These are phyloP conservation scores for Cacoxenus indagator DNA, from an alignment of 2,888 invertebrate genomes.

Conservation along the genomic window DNA sequence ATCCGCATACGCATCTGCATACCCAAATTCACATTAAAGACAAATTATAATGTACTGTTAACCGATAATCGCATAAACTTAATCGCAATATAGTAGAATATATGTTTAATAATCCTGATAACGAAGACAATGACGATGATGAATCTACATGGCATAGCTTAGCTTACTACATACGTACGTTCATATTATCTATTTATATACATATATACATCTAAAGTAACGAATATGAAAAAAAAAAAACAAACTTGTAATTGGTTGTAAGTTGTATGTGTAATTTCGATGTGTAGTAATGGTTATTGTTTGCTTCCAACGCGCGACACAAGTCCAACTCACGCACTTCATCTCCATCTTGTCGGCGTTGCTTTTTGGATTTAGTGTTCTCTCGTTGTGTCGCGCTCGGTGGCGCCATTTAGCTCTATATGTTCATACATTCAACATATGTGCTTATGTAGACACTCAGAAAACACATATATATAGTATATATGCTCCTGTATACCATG, in stretches of 20 bases:
- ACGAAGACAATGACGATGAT: constrained; percentile 28
- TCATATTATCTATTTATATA: too few relatives aligned
- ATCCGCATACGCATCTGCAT: not conserved
- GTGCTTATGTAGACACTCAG: too few relatives aligned
- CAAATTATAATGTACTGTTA: constrained; percentile 40
- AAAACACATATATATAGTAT: too few relatives aligned
- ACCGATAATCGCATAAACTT: constrained; percentile 44
- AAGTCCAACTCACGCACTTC: too few relatives aligned
- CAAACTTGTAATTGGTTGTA: constrained; percentile 44
- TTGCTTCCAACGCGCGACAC: not conserved
- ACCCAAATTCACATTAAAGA: constrained; percentile 12
- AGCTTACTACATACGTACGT: too few relatives aligned
- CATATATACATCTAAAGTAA: constrained; percentile 25
- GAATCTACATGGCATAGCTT: constrained; percentile 27
- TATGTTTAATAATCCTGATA: constrained; percentile 40
- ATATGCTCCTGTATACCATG: too few relatives aligned
- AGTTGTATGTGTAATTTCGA: not conserved
- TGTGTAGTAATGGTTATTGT: not conserved
- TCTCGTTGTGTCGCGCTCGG: too few relatives aligned
- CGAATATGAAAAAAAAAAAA: constrained; percentile 25
- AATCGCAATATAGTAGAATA: constrained; percentile 49
- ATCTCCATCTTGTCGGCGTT: too few relatives aligned
- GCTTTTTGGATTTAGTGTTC: too few relatives aligned
- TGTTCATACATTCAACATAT: too few relatives aligned
- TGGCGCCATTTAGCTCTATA: too few relatives aligned